Conservation (phyloP, 1,140 invertebrate genomes). For the Cecropterus lyciades region DNA sequence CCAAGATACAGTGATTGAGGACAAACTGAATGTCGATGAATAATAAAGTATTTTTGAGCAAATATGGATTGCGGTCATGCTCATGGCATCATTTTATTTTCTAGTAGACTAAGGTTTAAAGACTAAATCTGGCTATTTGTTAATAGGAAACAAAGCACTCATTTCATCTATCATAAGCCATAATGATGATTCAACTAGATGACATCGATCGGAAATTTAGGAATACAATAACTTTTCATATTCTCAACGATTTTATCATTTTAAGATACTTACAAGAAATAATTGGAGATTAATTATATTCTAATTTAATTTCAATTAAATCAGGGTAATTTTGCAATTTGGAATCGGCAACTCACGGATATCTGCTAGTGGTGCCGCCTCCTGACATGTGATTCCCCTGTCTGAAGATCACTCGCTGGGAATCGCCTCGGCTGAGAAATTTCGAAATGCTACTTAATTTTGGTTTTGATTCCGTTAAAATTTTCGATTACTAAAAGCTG, state of each 20-base stretch:
- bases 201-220: conserved; percentile 2
- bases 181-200: conserved; percentile 20
- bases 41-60: conserved; percentile 39
- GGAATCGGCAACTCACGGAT: conserved; percentile 74
- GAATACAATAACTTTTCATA: no score
- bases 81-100: conserved; percentile 36
- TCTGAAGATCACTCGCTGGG: conserved; percentile 89
- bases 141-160: conserved; percentile 4
- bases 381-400: conserved; percentile 88
- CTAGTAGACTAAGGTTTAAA: conserved; percentile 18
- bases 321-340: conserved; percentile 23
- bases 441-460: conserved; percentile 45
- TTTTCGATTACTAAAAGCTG: neutral
- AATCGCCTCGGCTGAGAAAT: conserved; percentile 87
- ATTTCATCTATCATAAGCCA: conserved; percentile 13
- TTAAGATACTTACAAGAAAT: no score
- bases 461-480: conserved; percentile 15
- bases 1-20: conserved; percentile 13
- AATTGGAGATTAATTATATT: no score
- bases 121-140: conserved; percentile 11
- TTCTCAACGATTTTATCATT: no score
- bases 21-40: no score
- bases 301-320: conserved; percentile 2
- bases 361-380: conserved; percentile 82
- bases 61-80: conserved; percentile 52